Percentiles rank a stretch among this genome's conserved stretches.
phyloP scores from a whole-genome alignment of 37 sponge, comb jelly and placozoan species.

The Halichondria panicea region DNA sequence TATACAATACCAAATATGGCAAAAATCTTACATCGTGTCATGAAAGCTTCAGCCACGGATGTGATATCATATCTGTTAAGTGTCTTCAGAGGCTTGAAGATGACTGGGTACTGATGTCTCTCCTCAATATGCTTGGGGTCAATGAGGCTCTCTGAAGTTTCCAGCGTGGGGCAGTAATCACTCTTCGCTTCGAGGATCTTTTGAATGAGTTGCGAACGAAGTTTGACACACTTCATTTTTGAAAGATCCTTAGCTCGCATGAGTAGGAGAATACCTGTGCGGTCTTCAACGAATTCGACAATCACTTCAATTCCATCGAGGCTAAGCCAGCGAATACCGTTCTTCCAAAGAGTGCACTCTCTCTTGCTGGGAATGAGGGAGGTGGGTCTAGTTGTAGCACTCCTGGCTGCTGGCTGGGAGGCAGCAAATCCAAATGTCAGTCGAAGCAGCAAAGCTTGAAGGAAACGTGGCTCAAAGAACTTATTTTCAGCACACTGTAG shows the following conservation, averaged over 20 bases:
- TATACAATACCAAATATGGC: no score
- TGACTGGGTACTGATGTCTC: conserved; percentile 21
- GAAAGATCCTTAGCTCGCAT: conserved; percentile 25
- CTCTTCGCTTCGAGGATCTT: conserved; percentile 31
- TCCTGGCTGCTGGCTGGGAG: not conserved
- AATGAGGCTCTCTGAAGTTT: conserved; percentile 3
- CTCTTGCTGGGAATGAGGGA: not conserved
- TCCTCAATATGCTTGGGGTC: conserved; percentile 20
- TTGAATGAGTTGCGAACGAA: conserved; percentile 29
- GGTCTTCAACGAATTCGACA: conserved; percentile 44
- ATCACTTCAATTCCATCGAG: conserved; percentile 43
- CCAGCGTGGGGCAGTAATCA: not conserved
- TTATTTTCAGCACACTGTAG: conserved; percentile 11
- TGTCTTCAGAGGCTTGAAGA: not conserved
- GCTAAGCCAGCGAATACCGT: conserved; percentile 42
- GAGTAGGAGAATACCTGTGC: conserved; percentile 20
- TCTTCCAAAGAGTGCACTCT: conserved; percentile 54
- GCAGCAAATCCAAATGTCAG: conserved; percentile 37
- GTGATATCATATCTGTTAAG: conserved; percentile 14
- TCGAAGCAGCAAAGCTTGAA: conserved; percentile 32
- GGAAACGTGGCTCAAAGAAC: conserved; percentile 30
- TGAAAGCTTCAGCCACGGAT: conserved; percentile 7
- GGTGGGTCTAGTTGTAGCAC: not conserved
- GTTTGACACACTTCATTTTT: conserved; percentile 25
- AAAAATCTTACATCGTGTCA: no score